These are phyloP conservation scores for Pachycephus smyrnensis DNA, from an alignment of 2,888 invertebrate species.

Conservation along the genomic window DNA sequence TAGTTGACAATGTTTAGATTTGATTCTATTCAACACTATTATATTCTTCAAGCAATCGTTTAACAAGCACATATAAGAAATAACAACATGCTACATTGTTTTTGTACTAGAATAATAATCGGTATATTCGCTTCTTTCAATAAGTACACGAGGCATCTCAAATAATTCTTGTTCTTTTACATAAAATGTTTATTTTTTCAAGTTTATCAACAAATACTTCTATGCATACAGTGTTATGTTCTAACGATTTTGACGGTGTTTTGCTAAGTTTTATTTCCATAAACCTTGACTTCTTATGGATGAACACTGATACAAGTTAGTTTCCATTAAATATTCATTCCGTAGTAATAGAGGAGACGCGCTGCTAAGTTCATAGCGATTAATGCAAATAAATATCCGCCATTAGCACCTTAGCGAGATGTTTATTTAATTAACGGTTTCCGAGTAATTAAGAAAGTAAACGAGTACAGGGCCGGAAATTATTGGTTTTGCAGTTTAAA, in stretches of 20 bases:
- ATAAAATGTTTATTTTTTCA: too few species aligned
- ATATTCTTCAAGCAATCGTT: too few species aligned
- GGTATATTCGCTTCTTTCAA: not conserved
- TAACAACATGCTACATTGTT: too few species aligned
- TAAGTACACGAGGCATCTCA: not conserved
- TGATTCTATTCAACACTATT: too few species aligned
- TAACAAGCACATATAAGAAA: too few species aligned
- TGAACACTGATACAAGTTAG: not conserved
- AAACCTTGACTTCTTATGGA: not conserved
- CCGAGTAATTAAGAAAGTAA: not conserved
- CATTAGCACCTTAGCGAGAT: not conserved
- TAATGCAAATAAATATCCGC: not conserved
- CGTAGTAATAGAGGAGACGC: slow-evolving; percentile 5
- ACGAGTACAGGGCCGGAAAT: not conserved
- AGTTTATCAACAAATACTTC: too few species aligned
- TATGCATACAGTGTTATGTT: too few species aligned
- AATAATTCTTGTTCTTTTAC: not conserved
- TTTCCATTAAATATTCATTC: slow-evolving; percentile 18
- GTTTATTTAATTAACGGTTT: not conserved
- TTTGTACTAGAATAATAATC: not conserved
- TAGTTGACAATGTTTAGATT: too few species aligned
- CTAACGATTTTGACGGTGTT: not conserved
- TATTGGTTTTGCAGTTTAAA: not conserved
- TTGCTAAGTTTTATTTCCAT: not conserved
- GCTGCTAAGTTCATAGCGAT: not conserved